phyloP scores from a whole-genome alignment of 1,140 invertebrate genomes.

The Apis cerana region DNA sequence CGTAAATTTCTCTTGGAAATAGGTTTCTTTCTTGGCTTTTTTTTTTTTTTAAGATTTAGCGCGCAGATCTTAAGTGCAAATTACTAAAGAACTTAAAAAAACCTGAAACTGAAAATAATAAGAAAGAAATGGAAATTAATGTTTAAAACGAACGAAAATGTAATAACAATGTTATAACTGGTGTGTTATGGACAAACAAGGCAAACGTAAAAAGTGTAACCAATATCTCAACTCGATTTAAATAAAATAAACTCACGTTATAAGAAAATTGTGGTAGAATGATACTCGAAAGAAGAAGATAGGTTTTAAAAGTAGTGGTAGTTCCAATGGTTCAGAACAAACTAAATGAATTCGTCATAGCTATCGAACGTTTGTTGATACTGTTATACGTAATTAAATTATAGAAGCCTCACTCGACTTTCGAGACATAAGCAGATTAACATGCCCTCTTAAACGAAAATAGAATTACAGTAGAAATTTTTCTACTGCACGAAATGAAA shows the following conservation, averaged over 20 bases:
- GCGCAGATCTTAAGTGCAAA: conserved; percentile 40
- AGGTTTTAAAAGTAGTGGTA: conserved; percentile 8
- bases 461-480: conserved; percentile 48
- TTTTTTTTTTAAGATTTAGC: conserved; percentile 24
- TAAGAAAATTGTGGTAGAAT: not conserved
- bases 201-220: not conserved
- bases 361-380: conserved; percentile 74
- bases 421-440: conserved; percentile 75
- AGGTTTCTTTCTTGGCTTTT: not conserved
- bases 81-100: conserved; percentile 65
- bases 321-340: conserved; percentile 59
- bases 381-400: conserved; percentile 77
- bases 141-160: conserved; percentile 2
- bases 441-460: conserved; percentile 69
- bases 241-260: conserved; percentile 52
- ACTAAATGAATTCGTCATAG: conserved; percentile 68
- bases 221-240: not conserved
- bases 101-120: conserved; percentile 64
- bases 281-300: conserved; percentile 21
- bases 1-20: not conserved
- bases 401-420: conserved; percentile 71
- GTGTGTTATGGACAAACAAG: not conserved
- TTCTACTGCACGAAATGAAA: not conserved
- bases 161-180: not conserved
- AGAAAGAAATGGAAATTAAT: conserved; percentile 45